A percentile compares a stretch with the other conserved stretches of the same genome.
These are phyloP conservation scores for Callipepla squamata DNA, from an alignment of 2,113 vertebrate species.

Conservation along the genomic window DNA sequence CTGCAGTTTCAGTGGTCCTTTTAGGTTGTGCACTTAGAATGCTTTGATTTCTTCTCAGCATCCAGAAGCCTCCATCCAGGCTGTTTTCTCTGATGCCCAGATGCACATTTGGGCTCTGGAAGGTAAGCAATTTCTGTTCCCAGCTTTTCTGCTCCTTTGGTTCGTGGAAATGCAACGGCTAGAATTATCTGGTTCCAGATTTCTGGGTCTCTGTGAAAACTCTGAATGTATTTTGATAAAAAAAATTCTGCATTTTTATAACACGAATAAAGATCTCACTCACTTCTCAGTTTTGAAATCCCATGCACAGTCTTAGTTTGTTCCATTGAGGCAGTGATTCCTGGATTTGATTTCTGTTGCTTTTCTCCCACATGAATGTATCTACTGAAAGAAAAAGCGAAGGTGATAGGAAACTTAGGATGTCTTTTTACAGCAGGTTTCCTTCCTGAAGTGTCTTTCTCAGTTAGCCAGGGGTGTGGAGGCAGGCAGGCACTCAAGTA, in stretches of 20 bases:
- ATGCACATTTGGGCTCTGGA: slow-evolving; percentile 98
- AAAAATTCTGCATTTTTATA: not conserved
- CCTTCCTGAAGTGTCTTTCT: not conserved
- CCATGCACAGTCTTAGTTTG: not conserved
- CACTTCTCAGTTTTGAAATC: not conserved
- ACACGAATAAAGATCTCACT: not conserved
- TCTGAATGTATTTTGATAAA: not conserved
- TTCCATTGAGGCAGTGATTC: not conserved
- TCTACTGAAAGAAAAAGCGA: too few species aligned
- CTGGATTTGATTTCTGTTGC: not conserved
- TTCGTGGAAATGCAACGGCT: not conserved
- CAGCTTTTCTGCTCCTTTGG: not conserved
- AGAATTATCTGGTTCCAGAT: not conserved
- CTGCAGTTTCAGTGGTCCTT: not conserved
- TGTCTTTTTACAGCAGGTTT: not conserved
- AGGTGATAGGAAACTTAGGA: too few species aligned
- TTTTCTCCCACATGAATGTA: not conserved
- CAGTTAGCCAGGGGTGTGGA: not conserved
- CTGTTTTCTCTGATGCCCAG: slow-evolving; percentile 93
- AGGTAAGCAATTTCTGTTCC: slow-evolving; percentile 79
- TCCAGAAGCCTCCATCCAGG: slow-evolving; percentile 95
- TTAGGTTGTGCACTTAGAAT: not conserved
- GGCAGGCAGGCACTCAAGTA: not conserved
- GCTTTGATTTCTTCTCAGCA: slow-evolving; percentile 80
- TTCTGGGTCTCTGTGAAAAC: not conserved